Evolutionary conservation across 2,888 invertebrate species (phyloP), one percentile per base, ranked within the genome.

Genomic region (Plebejus melissa): DNA sequence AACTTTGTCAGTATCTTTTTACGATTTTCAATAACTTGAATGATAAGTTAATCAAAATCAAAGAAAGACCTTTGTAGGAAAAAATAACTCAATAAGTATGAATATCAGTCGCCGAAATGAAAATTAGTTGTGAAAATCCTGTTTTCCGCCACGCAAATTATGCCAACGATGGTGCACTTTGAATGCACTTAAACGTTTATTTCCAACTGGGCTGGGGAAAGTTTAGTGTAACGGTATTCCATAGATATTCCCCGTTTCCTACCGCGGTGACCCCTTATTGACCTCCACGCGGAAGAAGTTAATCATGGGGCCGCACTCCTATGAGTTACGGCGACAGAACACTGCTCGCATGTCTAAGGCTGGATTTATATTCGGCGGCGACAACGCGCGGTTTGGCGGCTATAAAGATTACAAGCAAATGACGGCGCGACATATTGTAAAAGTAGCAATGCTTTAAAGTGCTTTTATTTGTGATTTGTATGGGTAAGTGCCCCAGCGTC

Each of bases 211-310:
- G 74, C 74, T 76, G 77, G 79, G 77, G 79, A 79, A 79, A 79
- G 79, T 77, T 77, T 76, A 76, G 74, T 76, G 72, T 75, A 79
- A 79, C 78, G 79, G 77, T 76, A 77, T 75, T 38, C 36, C 32
- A 50, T 69, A 77, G 71, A 77, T 78, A 79, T 75, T 77, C 79
- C 77, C 76, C 70, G 76, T 76, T 76, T 76, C 77, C 74, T 32
- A 75, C 28, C 77, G 74, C 69, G 74, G 76, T 88, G 90, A 91
- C 91, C 91, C 85, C 83, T 84, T 80, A 84, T 86, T 90, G 91
- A 91, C 90, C 90, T 86, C 83, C 82, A 85, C 86, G 84, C 90
- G 91, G 92, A 92, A 91, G 91, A 87, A 86, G 88, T 89, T 89
- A 90, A 90, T 92, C 90, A 90, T 83, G 84, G 82, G 81, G 81